A percentile compares a stretch with the other conserved stretches of the same genome.
Conservation (phyloP, 2,113 vertebrate species). For the Mola mola region DNA sequence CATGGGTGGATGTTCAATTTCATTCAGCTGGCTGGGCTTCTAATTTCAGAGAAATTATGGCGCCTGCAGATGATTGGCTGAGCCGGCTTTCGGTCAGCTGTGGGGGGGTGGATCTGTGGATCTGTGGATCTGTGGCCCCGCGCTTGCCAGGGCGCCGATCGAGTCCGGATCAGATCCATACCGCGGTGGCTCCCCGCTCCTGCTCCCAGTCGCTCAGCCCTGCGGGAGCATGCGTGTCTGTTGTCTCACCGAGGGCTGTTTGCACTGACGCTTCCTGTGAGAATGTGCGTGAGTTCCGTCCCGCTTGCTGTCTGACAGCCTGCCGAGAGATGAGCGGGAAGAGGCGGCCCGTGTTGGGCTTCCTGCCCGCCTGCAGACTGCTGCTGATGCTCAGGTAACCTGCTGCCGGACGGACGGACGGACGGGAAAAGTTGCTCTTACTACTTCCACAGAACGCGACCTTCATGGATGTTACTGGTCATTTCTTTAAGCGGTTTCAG, state of each 20-base stretch:
- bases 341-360: conserved; percentile 18
- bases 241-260: too few relatives aligned
- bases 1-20: conserved; percentile 29
- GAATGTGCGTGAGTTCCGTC: conserved; percentile 31
- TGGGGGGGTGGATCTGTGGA: conserved; percentile 28
- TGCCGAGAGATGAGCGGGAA: conserved; percentile 33
- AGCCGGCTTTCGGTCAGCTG: conserved; percentile 20
- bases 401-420: too few relatives aligned
- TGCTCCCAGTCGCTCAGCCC: too few relatives aligned
- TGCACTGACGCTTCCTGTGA: too few relatives aligned
- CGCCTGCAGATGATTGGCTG: conserved; percentile 13
- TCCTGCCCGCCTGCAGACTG: conserved; percentile 33
- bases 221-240: too few relatives aligned
- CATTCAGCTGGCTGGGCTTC: conserved; percentile 23
- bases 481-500: too few relatives aligned
- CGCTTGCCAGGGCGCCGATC: conserved; percentile 16
- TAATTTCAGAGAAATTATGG: conserved; percentile 39
- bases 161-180: conserved; percentile 28
- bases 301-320: conserved; percentile 19
- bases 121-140: not conserved
- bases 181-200: not conserved
- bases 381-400: conserved; percentile 66
- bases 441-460: too few relatives aligned
- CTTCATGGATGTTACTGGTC: too few relatives aligned
- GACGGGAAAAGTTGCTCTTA: too few relatives aligned